Evolutionary conservation across 2,797 vertebrate genomes (phyloP).

Genomic region (Nasua narica): DNA sequence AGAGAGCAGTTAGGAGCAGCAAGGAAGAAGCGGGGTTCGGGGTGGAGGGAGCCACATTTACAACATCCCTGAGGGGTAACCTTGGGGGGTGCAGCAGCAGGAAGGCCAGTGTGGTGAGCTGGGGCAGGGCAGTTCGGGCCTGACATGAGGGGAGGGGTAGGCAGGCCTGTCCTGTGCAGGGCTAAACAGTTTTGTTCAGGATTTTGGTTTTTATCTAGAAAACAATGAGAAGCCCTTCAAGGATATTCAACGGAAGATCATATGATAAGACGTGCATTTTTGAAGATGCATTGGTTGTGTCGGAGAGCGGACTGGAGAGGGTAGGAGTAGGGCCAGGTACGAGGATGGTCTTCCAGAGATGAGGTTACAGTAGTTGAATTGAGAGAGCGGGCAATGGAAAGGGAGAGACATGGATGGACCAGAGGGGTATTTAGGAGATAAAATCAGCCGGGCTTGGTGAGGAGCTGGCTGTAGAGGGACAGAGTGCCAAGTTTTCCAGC

Average conservation of each 20-base stretch:
- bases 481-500: background rate
- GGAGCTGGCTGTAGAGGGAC: background rate
- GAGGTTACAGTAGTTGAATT: background rate
- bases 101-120: background rate
- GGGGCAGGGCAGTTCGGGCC: background rate
- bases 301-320: background rate
- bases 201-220: background rate
- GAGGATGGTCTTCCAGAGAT: background rate
- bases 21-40: background rate
- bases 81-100: fast-evolving
- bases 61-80: background rate
- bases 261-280: background rate
- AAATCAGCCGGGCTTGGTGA: background rate
- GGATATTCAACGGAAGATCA: background rate
- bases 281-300: background rate
- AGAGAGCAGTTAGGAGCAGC: background rate
- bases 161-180: background rate
- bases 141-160: background rate
- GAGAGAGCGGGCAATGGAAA: background rate
- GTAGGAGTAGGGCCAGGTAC: background rate
- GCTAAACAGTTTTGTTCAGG: background rate
- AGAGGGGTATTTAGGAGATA: background rate
- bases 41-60: background rate
- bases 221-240: background rate
- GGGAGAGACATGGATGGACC: background rate